phyloP scores from a whole-genome alignment of 2,797 vertebrate genomes.

The Mallotus villosus region DNA sequence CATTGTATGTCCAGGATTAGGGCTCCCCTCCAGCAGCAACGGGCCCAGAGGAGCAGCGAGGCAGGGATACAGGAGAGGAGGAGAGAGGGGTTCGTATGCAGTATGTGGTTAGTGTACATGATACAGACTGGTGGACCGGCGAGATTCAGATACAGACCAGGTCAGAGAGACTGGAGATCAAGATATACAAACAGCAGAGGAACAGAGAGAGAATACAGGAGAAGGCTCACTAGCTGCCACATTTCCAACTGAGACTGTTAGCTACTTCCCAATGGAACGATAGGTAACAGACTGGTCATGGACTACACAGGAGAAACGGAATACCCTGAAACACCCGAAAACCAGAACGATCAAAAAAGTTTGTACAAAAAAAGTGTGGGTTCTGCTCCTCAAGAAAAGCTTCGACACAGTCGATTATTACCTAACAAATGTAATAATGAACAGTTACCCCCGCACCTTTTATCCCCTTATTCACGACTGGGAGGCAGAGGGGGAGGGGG shows the following conservation, averaged over 20 bases:
- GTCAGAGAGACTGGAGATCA: background rate
- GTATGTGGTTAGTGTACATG: no score
- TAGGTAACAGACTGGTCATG: background rate
- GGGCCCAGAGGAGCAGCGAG: no score
- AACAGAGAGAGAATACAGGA: background rate
- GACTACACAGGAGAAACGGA: background rate
- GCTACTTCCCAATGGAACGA: background rate
- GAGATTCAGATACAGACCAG: conserved; percentile 34
- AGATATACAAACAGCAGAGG: background rate
- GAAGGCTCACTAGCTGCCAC: background rate
- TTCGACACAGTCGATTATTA: conserved; percentile 4
- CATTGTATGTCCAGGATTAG: conserved; percentile 56
- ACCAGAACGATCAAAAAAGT: background rate
- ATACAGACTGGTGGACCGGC: background rate
- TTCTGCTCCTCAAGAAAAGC: background rate
- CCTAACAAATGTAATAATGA: conserved; percentile 23
- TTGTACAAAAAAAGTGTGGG: background rate
- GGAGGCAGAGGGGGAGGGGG: conserved; percentile 32
- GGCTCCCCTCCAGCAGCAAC: conserved; percentile 24
- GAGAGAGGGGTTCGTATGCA: no score
- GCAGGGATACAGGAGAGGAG: conserved; percentile 31
- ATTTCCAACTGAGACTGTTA: background rate
- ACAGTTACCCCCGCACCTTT: conserved; percentile 37
- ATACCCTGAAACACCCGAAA: background rate
- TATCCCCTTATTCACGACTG: conserved; percentile 27